A percentile compares a stretch with the other conserved stretches of the same genome.
These are phyloP conservation scores for Delphinus delphis DNA, from an alignment of 2,113 vertebrate genomes.

Conservation along the genomic window DNA sequence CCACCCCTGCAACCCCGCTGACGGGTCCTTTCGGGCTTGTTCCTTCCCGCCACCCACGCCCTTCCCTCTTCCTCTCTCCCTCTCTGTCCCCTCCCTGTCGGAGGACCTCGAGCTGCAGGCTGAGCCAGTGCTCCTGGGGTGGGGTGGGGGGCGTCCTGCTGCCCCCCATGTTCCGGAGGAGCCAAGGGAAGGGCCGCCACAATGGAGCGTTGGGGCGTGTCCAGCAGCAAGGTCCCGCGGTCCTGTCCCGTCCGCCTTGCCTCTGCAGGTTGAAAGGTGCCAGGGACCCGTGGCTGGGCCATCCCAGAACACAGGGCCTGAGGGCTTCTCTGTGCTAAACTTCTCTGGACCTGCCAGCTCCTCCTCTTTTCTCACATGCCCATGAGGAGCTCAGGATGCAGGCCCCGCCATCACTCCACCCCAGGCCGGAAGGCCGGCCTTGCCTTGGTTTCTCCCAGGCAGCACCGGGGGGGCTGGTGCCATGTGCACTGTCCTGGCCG, in stretches of 20 bases:
- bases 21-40: background rate
- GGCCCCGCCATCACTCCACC: accelerated
- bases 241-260: background rate
- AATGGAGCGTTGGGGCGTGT: accelerated
- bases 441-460: background rate
- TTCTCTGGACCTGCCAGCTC: background rate
- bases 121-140: background rate
- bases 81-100: background rate
- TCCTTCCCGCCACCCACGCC: no score
- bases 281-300: background rate
- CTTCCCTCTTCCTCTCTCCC: background rate
- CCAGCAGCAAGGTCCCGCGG: background rate
- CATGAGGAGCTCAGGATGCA: background rate
- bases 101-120: background rate
- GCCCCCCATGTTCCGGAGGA: background rate
- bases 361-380: no score
- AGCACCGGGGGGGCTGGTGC: background rate
- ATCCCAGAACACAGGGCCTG: no score
- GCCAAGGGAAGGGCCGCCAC: background rate
- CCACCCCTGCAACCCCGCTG: background rate
- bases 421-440: background rate
- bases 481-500: background rate
- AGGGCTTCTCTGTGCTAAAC: no score
- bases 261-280: background rate
- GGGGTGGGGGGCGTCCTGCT: background rate